A percentile compares a stretch with the other conserved stretches of the same genome.
These are phyloP conservation scores for Cephonodes hylas DNA, from an alignment of 2,888 invertebrate genomes.

Conservation along the genomic window DNA sequence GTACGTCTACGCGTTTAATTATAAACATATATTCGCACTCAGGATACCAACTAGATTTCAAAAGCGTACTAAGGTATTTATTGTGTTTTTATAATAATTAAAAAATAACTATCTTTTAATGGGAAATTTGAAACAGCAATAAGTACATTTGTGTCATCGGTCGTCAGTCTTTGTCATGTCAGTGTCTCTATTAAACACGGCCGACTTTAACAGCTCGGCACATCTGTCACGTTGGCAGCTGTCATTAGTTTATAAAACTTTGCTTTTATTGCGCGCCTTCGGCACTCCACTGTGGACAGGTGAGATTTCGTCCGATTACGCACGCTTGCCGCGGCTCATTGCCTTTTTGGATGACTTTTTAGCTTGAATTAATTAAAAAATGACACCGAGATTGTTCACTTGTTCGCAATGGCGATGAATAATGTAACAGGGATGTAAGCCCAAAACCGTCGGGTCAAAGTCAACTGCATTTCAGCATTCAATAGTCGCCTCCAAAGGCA, in stretches of 20 bases:
- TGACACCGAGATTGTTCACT: neutral
- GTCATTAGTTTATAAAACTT: conserved; percentile 44
- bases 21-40: too few relatives aligned
- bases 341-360: neutral
- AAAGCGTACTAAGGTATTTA: too few relatives aligned
- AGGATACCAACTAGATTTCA: neutral
- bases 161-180: conserved; percentile 47
- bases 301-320: conserved; percentile 21
- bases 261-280: conserved; percentile 32
- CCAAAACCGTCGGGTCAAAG: conserved; percentile 3
- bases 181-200: conserved; percentile 43
- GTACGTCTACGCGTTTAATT: too few relatives aligned
- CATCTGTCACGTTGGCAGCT: conserved; percentile 42
- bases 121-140: neutral
- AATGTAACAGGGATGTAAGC: neutral
- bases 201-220: conserved; percentile 28
- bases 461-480: neutral
- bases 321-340: conserved; percentile 1
- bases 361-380: neutral
- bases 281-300: conserved; percentile 16
- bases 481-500: neutral
- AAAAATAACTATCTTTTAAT: neutral
- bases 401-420: neutral
- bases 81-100: neutral
- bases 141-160: conserved; percentile 21